Evolutionary conservation across 1,140 invertebrate genomes (phyloP).

Genomic region (Xylocopa sonorina): DNA sequence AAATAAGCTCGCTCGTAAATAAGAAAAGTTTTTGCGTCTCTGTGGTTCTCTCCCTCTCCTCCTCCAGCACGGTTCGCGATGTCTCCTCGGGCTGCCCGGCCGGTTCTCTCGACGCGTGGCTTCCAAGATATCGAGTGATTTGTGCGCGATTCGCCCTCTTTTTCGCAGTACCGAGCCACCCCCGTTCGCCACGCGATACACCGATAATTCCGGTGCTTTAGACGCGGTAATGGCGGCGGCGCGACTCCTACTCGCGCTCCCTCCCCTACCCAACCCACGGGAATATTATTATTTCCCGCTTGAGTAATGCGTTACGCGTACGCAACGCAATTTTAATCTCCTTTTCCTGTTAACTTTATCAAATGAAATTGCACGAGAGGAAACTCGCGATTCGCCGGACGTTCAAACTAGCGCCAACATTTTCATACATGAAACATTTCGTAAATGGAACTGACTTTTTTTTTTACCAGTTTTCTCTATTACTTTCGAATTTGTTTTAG

Average conservation of each 20-base stretch:
- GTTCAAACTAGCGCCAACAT: no score
- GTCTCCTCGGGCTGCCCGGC: conserved; percentile 11
- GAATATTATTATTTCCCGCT: conserved; percentile 19
- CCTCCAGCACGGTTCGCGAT: no score
- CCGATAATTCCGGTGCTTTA: conserved; percentile 46
- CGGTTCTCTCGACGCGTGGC: conserved; percentile 47
- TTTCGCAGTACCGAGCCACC: conserved; percentile 33
- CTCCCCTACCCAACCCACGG: no score
- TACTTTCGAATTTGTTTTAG: no score
- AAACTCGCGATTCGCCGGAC: no score
- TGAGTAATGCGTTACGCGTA: conserved; percentile 4
- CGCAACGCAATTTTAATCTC: no score
- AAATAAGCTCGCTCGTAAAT: conserved; percentile 71
- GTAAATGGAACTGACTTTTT: no score
- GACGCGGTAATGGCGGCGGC: conserved; percentile 32
- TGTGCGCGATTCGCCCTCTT: conserved; percentile 63
- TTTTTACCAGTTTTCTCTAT: no score
- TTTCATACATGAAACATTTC: no score
- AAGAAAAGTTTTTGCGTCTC: conserved; percentile 68
- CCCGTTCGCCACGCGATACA: conserved; percentile 17
- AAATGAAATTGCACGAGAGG: no score
- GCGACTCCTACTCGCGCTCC: neutral
- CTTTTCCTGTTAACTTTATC: no score
- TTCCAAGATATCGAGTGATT: conserved; percentile 67
- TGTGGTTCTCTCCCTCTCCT: neutral